These are phyloP conservation scores for Thunnus albacares DNA, from an alignment of 2,797 vertebrate genomes.

Conservation along the genomic window DNA sequence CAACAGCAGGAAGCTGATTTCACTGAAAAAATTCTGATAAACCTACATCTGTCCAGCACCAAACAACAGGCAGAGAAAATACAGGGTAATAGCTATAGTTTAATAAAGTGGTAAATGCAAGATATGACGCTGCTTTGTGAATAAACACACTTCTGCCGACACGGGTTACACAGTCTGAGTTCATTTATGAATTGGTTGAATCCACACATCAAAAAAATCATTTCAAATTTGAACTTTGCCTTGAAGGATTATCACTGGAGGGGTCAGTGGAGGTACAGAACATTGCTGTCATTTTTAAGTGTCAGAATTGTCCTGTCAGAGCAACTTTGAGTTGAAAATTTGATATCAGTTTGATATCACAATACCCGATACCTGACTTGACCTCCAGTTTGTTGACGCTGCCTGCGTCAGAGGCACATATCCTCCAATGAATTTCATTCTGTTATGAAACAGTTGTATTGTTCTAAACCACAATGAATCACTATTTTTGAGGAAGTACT, in stretches of 20 bases:
- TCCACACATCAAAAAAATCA: background rate
- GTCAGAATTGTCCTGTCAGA: background rate
- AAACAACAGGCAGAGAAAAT: too few relatives aligned
- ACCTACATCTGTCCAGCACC: too few relatives aligned
- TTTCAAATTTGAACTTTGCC: background rate
- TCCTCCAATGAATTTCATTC: constrained; percentile 23
- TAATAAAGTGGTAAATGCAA: too few relatives aligned
- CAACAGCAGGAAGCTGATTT: too few relatives aligned
- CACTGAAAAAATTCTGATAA: too few relatives aligned
- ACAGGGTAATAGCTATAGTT: too few relatives aligned
- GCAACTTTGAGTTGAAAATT: constrained; percentile 8
- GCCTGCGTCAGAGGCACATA: constrained; percentile 49
- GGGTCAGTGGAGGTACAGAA: background rate
- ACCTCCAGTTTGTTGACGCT: constrained; percentile 22
- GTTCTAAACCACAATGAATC: constrained; percentile 27
- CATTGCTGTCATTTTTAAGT: too few relatives aligned
- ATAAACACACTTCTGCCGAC: background rate
- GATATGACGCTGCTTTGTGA: background rate
- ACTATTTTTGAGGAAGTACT: constrained; percentile 9
- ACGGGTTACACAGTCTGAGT: too few relatives aligned
- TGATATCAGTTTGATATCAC: constrained; percentile 32
- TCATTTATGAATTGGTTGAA: background rate
- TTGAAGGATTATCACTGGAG: background rate
- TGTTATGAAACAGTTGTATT: constrained; percentile 35
- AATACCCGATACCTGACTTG: constrained; percentile 33